These are phyloP conservation scores for Tortricodes alternella DNA, from an alignment of 2,888 invertebrate genomes.

Conservation along the genomic window DNA sequence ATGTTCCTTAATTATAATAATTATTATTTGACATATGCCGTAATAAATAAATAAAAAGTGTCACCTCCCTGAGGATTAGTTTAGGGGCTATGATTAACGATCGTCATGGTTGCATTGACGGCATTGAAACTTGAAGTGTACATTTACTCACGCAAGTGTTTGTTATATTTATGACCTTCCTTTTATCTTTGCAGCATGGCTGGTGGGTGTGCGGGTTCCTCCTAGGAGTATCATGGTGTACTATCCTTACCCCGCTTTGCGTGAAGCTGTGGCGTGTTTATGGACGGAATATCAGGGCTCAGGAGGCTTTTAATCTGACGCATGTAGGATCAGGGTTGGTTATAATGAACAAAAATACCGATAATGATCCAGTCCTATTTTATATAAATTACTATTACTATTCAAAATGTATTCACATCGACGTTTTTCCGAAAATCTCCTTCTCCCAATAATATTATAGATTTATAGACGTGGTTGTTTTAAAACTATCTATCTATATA, in stretches of 20 bases:
- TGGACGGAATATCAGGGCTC: conserved; percentile 68
- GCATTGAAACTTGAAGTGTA: too few relatives aligned
- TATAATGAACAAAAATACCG: background rate
- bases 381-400: too few relatives aligned
- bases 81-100: too few relatives aligned
- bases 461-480: background rate
- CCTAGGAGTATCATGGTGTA: conserved; percentile 82
- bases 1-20: too few relatives aligned
- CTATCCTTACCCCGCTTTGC: conserved; percentile 82
- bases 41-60: too few relatives aligned
- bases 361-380: background rate
- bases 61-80: too few relatives aligned
- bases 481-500: background rate
- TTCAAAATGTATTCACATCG: too few relatives aligned
- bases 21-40: too few relatives aligned
- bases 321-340: conserved; percentile 55
- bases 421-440: too few relatives aligned
- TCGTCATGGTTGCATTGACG: too few relatives aligned
- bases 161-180: background rate
- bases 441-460: too few relatives aligned
- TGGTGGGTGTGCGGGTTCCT: conserved; percentile 87
- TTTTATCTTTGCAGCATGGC: conserved; percentile 84
- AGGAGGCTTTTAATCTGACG: conserved; percentile 58
- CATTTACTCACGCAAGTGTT: background rate
- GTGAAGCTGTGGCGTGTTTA: conserved; percentile 80